Evolutionary conservation across 2,888 invertebrate species (phyloP), one percentile per base, ranked within the genome.

Genomic region (Agrilus cyanescens): DNA sequence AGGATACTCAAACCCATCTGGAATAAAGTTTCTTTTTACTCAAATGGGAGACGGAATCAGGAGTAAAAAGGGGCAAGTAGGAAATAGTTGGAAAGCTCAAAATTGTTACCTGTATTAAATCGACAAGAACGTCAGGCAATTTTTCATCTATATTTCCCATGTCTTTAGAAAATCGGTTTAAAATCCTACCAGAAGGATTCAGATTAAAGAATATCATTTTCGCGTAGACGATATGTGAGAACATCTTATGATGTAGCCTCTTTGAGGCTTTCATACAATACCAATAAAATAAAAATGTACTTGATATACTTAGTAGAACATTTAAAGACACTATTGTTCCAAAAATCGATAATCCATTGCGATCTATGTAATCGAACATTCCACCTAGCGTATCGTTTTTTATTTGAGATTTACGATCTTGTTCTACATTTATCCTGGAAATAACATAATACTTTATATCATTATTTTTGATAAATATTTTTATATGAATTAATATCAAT

Each of bases 161-260:
- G 58, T 84, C 84, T 58, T 82, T 83, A 2, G 82, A 77, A 60
- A 84, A 83, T 38, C 84, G 66, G 62, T 83, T 83, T 33, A 84
- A 63, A 47, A 84, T 75, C 33, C 74, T 66, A 3, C 76, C 76
- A 2, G 74, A 71, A 1, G 80, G 75, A 58, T 83, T 83, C 0
- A 68, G 72, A 53, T 82, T 80, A 61, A 84, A 85, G 60, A 85
- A 85, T 42, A 68, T 62, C 68, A 82, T 77, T 0, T 78, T 76
- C 1, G 79, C 74, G 31, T 74, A 65, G 10, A 81, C 73, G 5
- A 85, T 70, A 44, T 74, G 70, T n/a, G 51, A 45, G 44, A 67
- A 66, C 66, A 67, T 79, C 8, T 53, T 60, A 48, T 74, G 69
- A 55, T 82, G 81, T 4, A 81, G 60, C 33, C 56, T 65, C 40